A percentile compares a stretch with the other conserved stretches of the same genome.
Evolutionary conservation across 2,113 vertebrate genomes (phyloP).

Genomic region (Triplophysa rosa): DNA sequence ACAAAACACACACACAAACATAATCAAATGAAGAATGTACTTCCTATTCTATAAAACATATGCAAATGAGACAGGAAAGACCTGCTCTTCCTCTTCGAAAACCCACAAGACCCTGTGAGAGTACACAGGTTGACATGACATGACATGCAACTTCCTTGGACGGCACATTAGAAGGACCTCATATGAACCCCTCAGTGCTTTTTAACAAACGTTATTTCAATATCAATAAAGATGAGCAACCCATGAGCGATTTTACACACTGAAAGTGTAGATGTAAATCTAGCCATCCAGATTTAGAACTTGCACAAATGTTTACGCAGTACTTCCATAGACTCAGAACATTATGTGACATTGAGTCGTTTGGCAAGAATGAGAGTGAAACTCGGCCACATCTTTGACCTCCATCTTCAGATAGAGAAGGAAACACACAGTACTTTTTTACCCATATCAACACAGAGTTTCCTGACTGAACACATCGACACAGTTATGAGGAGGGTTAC

Average conservation of each 20-base stretch:
- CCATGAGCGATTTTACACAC: not conserved
- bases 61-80: not conserved
- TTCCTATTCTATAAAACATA: not conserved
- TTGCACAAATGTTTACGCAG: not conserved
- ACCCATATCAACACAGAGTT: not conserved
- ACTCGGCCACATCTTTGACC: conserved; percentile 9
- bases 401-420: conserved; percentile 23
- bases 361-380: not conserved
- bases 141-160: not conserved
- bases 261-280: not conserved
- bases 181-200: not conserved
- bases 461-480: not conserved
- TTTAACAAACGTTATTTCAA: not conserved
- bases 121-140: not conserved
- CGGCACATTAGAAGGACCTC: not conserved
- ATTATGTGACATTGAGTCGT: not conserved
- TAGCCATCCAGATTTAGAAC: not conserved
- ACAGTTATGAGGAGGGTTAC: not conserved
- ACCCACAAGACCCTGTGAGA: not conserved
- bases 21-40: not conserved
- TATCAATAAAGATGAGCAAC: not conserved
- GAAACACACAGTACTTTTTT: not conserved
- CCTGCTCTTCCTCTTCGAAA: conserved; percentile 35
- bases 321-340: conserved; percentile 6
- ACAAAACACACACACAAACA: not conserved